phyloP scores from a whole-genome alignment of 1,140 invertebrate genomes.

The Atta texana region DNA sequence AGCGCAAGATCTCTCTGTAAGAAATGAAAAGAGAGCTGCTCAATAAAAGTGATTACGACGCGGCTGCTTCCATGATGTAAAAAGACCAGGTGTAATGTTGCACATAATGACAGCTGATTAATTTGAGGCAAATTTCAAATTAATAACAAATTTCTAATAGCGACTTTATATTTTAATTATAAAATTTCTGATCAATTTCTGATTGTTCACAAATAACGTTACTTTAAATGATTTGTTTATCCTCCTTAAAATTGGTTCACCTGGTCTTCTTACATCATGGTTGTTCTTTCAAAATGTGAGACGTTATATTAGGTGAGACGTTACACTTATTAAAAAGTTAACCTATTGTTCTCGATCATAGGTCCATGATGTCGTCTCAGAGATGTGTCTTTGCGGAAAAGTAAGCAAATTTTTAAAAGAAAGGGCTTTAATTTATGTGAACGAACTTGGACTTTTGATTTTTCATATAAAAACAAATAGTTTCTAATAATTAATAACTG shows the following conservation, averaged over 20 bases:
- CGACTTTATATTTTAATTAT: no score
- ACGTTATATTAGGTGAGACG: constrained; percentile 14
- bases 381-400: constrained; percentile 9
- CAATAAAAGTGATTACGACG: not conserved
- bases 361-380: constrained; percentile 1
- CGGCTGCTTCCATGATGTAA: constrained; percentile 1
- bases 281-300: not conserved
- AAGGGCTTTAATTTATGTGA: not conserved
- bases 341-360: constrained; percentile 24
- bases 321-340: constrained; percentile 2
- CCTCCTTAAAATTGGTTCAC: no score
- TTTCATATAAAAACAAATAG: not conserved
- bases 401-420: constrained; percentile 6
- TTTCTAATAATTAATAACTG: no score
- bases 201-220: no score
- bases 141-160: no score
- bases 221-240: no score
- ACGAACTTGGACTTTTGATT: not conserved
- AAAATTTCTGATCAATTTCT: no score
- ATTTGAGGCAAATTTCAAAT: no score
- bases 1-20: constrained; percentile 6
- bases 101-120: no score
- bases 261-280: no score
- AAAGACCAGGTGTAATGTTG: no score
- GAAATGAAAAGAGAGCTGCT: not conserved